Evolutionary conservation across 2,888 invertebrate species (phyloP), one percentile per base, ranked within the genome.

Genomic region (Andrena minutula): DNA sequence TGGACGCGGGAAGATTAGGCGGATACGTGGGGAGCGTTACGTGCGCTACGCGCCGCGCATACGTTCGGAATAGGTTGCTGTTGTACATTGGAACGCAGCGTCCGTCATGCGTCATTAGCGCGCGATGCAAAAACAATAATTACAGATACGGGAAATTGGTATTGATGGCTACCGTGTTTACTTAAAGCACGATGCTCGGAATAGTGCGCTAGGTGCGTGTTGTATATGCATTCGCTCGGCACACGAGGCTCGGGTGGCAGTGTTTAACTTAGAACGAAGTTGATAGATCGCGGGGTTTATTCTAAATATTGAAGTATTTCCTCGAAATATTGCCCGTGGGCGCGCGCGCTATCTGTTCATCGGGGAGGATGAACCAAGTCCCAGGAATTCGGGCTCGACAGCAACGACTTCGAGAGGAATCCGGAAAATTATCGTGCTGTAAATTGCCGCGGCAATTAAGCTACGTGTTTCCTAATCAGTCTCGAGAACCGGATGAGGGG

Each of bases 401-500:
- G 10, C 12, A 56, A 26, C 26, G 23, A 26, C 56, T 20, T 56
- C 56, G 51, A 23, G 4, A n/a, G 30, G 16, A 23, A 32, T 30
- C 2, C 2, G 28, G 3, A 12, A 30, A 70, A 60, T 5, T 20
- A 20, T 30, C 30, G 12, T 53, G 30, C 53, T 28, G 47, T 23
- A 35, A 53, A 26, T 41, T 61, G 68, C 23, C 41, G n/a, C 23
- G 20, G 26, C 66, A 72, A 69, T 84, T 83, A 41, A 6, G 12
- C 58, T 28, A 61, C 41, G 3, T 49, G 26, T 70, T 61, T 7
- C 65, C 56, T 41, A 75, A 82, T 30, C 66, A 60, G 75, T 69
- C 77, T 49, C 16, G 28, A 56, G 77, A 76, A 72, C 61, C 77
- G 64, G 77, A 79, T 76, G 84, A 76, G 65, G 41, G 56, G 64